These are phyloP conservation scores for Enteromius afrohamiltoni DNA, from an alignment of 2,797 vertebrate genomes.

Conservation along the genomic window DNA sequence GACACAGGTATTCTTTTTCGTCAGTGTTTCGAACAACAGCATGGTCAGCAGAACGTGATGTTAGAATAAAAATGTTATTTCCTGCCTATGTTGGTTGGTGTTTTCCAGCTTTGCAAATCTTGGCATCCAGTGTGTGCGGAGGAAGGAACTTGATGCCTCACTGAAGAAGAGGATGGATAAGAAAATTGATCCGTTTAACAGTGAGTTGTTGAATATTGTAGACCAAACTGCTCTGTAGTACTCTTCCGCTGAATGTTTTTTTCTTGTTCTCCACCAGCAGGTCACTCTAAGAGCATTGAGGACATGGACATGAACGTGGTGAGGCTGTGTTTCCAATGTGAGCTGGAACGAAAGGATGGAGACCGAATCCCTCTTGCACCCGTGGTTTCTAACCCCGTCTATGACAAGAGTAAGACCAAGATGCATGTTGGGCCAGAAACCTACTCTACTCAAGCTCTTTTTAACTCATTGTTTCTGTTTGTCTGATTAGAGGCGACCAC, in stretches of 20 bases:
- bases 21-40: neutral
- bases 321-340: slow-evolving; percentile 91
- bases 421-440: slow-evolving; percentile 22
- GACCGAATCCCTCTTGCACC: slow-evolving; percentile 78
- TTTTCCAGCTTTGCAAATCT: slow-evolving; percentile 87
- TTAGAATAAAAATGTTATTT: neutral
- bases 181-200: slow-evolving; percentile 92
- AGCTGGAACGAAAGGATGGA: slow-evolving; percentile 79
- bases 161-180: slow-evolving; percentile 86
- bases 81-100: neutral
- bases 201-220: slow-evolving; percentile 71
- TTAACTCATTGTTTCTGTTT: slow-evolving; percentile 17
- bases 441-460: neutral
- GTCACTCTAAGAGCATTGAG: slow-evolving; percentile 90
- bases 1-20: slow-evolving; percentile 80
- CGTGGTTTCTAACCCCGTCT: slow-evolving; percentile 89
- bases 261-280: slow-evolving; percentile 73
- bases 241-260: neutral
- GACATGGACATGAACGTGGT: slow-evolving; percentile 97
- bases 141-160: slow-evolving; percentile 88
- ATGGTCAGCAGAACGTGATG: neutral
- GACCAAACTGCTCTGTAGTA: too few species aligned
- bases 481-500: slow-evolving; percentile 85
- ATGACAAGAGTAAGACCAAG: slow-evolving; percentile 87
- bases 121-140: slow-evolving; percentile 93